Base-by-base conservation (phyloP, 2,797 vertebrate species). In the Catostomus latipinnis region DNA sequence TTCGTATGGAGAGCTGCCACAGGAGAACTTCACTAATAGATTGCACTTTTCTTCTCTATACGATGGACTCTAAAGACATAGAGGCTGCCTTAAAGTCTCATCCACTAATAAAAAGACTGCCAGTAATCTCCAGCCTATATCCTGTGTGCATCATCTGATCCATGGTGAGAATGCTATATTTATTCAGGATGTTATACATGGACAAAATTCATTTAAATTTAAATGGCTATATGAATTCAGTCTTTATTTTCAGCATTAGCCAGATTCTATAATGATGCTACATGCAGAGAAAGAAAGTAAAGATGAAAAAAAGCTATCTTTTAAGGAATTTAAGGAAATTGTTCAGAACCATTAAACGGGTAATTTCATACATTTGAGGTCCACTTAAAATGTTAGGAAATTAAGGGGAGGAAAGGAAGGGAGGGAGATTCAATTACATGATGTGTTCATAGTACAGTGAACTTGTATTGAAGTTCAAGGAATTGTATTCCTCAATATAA, bases 21-120 rank as follows among this genome's bases (percentile, higher is more conserved):
- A 6, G 62, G 69, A 69, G 53, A 63, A 78, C 34, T n/a, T 56
- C 6, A 18, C 22, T 70, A 78, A 78, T 71, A 56, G 10, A 78
- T 54, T 72, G 60, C 50, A 56, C 16, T 34, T 72, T 72, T 63
- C n/a, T 53, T 7, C 48, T 78, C 50, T 46, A 63, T 69, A 71
- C 63, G 1, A 78, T 43, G 52, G 0, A 8, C 46, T 71, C 45
- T 8, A 22, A 14, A 65, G 43, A 54, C n/a, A 13, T 22, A 62
- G 11, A 63, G n/a, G 9, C 10, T 45, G 7, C 14, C 13, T 13
- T 45, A 50, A 8, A 0, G 1, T 57, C 2, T 34, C 34, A 34
- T 34, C 34, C 6, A 14, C 43, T 8, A n/a, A 7, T 65, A n/a
- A 14, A 46, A 6, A 65, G 12, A 65, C 43, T 8, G 14, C 43